Evolutionary conservation across 2,797 vertebrate genomes (phyloP), one percentile per base, ranked within the genome.

Genomic region (Prunella strophiata): DNA sequence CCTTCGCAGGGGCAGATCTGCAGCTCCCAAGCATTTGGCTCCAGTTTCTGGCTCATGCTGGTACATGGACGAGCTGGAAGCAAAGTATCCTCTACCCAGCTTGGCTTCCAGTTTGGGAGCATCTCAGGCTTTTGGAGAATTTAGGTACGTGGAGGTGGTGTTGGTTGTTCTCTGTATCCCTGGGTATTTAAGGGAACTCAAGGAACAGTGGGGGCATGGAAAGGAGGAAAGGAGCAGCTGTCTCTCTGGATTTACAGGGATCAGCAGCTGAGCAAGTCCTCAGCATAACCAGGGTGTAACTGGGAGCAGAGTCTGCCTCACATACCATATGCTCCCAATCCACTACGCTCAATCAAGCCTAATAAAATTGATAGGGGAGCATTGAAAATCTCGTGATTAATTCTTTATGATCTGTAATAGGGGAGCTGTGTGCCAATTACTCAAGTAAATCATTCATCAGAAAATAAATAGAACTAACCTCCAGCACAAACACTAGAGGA

Each of bases 371-470:
- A 96, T 97, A 94, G 91, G 91, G 87, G 91, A 95, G 91, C 89
- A 93, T 75, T 96, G 95, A 94, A 94, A 95, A 96, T 95, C 94
- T 95, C 45, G 42, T 96, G 94, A 97, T 97, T 97, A 96, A 96
- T 97, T 96, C 94, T 95, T 97, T 92, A 97, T 96, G 95, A 97
- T 96, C 94, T 94, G 88, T 96, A 97, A 95, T 94, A 94, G 89
- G 70, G 94, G 94, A 96, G 92, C 91, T 92, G 95, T 90, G 76
- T 94, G 93, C 94, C 95, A 95, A 96, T 96, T 96, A 96, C 95
- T 94, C 62, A 5, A 96, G 95, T 97, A 97, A 97, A 97, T 97
- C 95, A 96, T 96, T 96, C 96, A 97, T 96, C 96, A 93, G 94
- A 96, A 92, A 94, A 96, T 97, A 96, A 97, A 97, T 96, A 96